Evolutionary conservation across 2,888 invertebrate species (phyloP), one percentile per base, ranked within the genome.

Genomic region (Cecidostiba fungosa): DNA sequence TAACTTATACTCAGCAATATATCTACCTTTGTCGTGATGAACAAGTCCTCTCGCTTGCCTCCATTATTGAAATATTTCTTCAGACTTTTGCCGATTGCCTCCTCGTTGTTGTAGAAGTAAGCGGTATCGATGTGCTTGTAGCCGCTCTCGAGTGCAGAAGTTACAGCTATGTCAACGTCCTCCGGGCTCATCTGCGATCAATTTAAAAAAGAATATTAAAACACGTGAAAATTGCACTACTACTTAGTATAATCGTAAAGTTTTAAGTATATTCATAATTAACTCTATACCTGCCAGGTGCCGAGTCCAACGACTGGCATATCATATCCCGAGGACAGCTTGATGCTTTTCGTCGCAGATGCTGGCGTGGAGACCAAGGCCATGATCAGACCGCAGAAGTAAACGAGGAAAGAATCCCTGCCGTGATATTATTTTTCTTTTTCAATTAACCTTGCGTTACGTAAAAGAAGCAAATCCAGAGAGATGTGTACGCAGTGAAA

Each of bases 111-210:
- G 90, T 97, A 97, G 93, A 96, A 96, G 91, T 96, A 96, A 32
- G 97, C 97, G 8, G 97, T 97, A 91, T 97, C 97, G 88, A 96
- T 96, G 88, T 96, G 97, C 87, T 96, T 95, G 91, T 97, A 97
- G 36, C 97, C 97, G 87, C 94, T 93, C 74, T 96, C 95, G 84
- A 97, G 92, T 29, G 97, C 97, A 80, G 94, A 94, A 76, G 94
- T 94, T 0, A 97, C 95, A 5, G 95, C 95, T 12, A 93, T 91
- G 91, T 96, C 95, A 39, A 96, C 94, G 88, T 96, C 96, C 87
- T 96, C 95, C 4, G 72, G 70, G 12, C 66, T 29, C 0, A 83
- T 12, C 86, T 86, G 23, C n/a, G n/a, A 12, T 43, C 43, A 43
- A 43, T 43, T 43, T 43, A 10, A 43, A 12, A 43, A 54, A 3